Conservation (phyloP, 2,888 invertebrate genomes). For the Brachyopa scutellaris region DNA sequence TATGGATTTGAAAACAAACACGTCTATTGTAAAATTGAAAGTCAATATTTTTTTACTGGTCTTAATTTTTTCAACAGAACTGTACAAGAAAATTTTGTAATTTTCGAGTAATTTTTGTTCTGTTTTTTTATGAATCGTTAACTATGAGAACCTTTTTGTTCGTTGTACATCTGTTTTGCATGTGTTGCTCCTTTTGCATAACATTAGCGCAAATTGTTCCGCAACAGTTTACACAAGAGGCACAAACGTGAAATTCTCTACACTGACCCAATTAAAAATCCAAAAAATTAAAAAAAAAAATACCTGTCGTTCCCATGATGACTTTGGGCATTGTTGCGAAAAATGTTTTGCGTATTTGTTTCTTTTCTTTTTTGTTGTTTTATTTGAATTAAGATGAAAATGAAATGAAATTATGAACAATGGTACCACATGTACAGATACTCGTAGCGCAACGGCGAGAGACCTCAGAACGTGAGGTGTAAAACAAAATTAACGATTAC, state of each 20-base stretch:
- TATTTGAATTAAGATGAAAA: conserved; percentile 34
- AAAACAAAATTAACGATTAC: conserved; percentile 11
- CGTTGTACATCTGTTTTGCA: no score
- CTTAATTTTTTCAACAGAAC: no score
- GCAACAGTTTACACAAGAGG: conserved; percentile 32
- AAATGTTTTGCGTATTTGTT: conserved; percentile 9
- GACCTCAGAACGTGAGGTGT: conserved; percentile 13
- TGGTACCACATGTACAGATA: neutral
- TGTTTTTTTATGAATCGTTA: conserved; percentile 33
- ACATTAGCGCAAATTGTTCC: conserved; percentile 3
- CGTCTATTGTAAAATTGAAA: no score
- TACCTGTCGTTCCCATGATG: conserved; percentile 7
- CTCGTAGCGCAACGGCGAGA: no score
- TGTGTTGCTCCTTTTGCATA: conserved; percentile 27
- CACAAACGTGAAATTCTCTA: conserved; percentile 22
- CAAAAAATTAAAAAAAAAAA: neutral
- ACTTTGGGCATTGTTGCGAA: conserved; percentile 26
- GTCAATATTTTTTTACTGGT: no score
- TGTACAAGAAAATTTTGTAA: no score
- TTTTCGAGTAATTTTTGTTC: conserved; percentile 13
- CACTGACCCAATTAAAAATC: conserved; percentile 3
- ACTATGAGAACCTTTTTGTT: conserved; percentile 23
- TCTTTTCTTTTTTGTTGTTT: no score
- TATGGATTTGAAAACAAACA: no score
- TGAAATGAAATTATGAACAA: conserved; percentile 26